Percentiles rank a stretch among this genome's conserved stretches.
Evolutionary conservation across 2,113 vertebrate species (phyloP).

Genomic region (Ciconia boyciana): DNA sequence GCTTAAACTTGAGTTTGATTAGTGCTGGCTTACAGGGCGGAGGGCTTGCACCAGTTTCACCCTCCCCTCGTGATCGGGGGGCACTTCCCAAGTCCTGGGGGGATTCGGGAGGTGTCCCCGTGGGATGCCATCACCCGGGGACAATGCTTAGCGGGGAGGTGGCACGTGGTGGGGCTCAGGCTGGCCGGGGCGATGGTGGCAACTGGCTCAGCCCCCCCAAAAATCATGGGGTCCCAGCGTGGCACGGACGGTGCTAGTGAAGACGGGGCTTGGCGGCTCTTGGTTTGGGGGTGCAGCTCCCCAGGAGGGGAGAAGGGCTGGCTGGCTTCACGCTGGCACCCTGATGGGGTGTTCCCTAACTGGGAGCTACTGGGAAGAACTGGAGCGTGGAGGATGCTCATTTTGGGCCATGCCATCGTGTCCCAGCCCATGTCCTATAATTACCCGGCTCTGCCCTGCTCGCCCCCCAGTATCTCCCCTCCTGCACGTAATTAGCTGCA

Average conservation of each 20-base stretch:
- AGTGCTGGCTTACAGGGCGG: not conserved
- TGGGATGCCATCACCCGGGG: not conserved
- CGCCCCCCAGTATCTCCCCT: not conserved
- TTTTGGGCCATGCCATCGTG: fast-evolving
- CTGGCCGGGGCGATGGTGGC: fast-evolving
- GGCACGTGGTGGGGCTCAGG: not conserved
- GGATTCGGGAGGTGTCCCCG: not conserved
- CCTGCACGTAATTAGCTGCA: not conserved
- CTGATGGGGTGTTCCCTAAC: not conserved
- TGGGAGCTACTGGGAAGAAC: not conserved
- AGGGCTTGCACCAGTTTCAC: fast-evolving
- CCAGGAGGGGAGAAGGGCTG: not conserved
- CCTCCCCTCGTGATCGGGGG: fast-evolving
- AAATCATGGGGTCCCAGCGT: not conserved
- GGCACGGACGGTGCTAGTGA: fast-evolving
- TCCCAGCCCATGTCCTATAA: fast-evolving
- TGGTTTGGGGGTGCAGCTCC: not conserved
- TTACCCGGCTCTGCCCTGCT: fast-evolving
- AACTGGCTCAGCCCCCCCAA: not conserved
- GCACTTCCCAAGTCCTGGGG: fast-evolving
- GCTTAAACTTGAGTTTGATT: not conserved
- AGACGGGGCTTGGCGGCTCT: not conserved
- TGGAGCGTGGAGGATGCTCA: fast-evolving
- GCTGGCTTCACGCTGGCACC: not conserved
- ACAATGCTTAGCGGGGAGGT: not conserved